Percentiles rank a stretch among this genome's conserved stretches.
phyloP scores from a whole-genome alignment of 1,140 invertebrate species.

The Aethina tumida region DNA sequence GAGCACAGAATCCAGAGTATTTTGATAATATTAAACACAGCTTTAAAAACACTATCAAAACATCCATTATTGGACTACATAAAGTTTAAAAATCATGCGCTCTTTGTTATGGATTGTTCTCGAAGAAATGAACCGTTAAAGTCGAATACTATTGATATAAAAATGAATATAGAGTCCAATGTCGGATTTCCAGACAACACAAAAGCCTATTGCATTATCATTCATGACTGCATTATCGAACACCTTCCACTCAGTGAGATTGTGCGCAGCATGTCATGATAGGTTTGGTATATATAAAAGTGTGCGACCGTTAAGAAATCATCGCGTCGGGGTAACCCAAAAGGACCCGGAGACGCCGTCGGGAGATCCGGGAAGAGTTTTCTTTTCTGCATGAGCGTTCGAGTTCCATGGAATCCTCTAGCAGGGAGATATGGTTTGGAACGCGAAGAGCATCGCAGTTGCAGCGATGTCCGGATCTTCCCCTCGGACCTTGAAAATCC shows the following conservation, averaged over 20 bases:
- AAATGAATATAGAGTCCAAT: not conserved
- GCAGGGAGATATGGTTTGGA: constrained; percentile 52
- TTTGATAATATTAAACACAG: constrained; percentile 10
- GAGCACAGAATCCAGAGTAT: not conserved
- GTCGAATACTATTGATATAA: constrained; percentile 4
- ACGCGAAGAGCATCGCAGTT: constrained; percentile 61
- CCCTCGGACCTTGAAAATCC: constrained; percentile 64
- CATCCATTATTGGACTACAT: constrained; percentile 2
- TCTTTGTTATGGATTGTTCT: constrained; percentile 4
- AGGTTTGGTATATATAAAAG: too few relatives aligned
- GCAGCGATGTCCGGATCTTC: constrained; percentile 46
- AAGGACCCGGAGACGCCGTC: constrained; percentile 61
- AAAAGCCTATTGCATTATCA: constrained; percentile 8
- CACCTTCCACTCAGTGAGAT: constrained; percentile 5
- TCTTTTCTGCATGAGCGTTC: constrained; percentile 67
- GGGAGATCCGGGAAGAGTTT: constrained; percentile 67
- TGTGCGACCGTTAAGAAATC: constrained; percentile 35
- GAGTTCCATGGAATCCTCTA: constrained; percentile 61
- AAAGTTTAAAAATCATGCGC: constrained; percentile 2
- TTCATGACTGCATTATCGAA: constrained; percentile 6
- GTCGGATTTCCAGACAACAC: constrained; percentile 4
- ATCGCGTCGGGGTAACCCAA: constrained; percentile 55
- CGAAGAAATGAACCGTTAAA: constrained; percentile 5
- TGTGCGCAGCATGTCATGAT: too few relatives aligned
- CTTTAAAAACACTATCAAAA: constrained; percentile 4